A percentile compares a stretch with the other conserved stretches of the same genome.
phyloP scores from a whole-genome alignment of 2,797 vertebrate genomes.

The Tachyglossus aculeatus region DNA sequence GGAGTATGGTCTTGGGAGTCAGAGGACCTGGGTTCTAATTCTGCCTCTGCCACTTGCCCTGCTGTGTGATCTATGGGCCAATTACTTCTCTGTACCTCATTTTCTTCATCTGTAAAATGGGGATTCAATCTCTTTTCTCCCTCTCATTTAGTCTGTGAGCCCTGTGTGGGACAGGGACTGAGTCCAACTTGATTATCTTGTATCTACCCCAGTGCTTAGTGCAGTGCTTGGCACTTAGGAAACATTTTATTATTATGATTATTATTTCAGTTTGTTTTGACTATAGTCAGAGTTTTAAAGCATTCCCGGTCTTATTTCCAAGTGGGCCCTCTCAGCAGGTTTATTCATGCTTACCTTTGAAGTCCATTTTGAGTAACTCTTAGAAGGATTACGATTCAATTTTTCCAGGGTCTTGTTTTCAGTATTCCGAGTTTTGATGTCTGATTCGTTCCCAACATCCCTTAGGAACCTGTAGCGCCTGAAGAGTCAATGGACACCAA shows the following conservation, averaged over 20 bases:
- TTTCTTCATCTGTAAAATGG: not conserved
- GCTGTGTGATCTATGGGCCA: not conserved
- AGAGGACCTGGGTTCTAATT: not conserved
- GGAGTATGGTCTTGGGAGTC: not conserved
- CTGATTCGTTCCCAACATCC: constrained; percentile 61
- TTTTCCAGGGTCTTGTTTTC: fast-evolving
- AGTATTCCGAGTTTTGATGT: not conserved
- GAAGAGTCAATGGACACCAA: no score
- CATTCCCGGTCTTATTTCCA: not conserved
- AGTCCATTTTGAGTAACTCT: constrained; percentile 46
- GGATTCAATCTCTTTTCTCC: no score
- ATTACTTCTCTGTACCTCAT: not conserved
- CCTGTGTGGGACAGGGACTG: not conserved
- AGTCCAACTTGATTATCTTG: not conserved
- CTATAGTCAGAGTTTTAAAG: no score
- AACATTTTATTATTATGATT: not conserved
- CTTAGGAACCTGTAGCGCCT: constrained; percentile 68
- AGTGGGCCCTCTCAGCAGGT: not conserved
- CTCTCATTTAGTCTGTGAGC: not conserved
- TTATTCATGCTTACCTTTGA: constrained; percentile 35
- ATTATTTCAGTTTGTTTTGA: not conserved
- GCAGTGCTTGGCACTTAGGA: not conserved
- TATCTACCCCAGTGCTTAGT: not conserved
- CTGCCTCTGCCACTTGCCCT: not conserved
- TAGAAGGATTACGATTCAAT: not conserved